Base-by-base conservation (phyloP, 2,888 invertebrate species). In the Anthrax anthrax region DNA sequence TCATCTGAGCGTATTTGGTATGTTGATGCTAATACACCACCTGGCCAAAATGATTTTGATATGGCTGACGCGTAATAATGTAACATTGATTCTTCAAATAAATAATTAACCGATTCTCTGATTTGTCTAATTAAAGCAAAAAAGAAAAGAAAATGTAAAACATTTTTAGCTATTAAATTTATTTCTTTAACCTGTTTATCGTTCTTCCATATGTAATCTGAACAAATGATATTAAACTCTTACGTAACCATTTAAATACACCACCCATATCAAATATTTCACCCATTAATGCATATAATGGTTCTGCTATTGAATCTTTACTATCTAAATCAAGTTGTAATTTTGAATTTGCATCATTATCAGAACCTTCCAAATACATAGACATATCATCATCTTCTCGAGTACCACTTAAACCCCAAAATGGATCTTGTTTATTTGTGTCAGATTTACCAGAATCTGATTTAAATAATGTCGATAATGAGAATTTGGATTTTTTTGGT, bases 261-360 rank as follows among this genome's bases (percentile, higher is more conserved):
- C 91, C 91, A 44, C 85, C 75, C 74, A 90, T 81, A 62, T 92
- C 91, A 62, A 91, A 92, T 54, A 92, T 79, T 71, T 92, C 92
- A 50, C 85, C 85, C 56, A 92, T 74, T 38, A 92, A 70, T 1
- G 81, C 77, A 64, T 91, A 92, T n/a, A 92, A 67, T 0, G 91
- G 91, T 63, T 91, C 90, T 2, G 91, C 91, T 59, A 91, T 86
- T 3, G 86, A 83, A 62, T 92, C 91, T 57, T 84, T 77, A 50
- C 78, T 78, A 56, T 80, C 81, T 18, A 75, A 69, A 40, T 74
- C 66, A 0, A 71, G 60, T 47, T 74, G 62, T 29, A 65, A 51
- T 49, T 64, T 64, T 23, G 58, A 55, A 54, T 64, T 63, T 4
- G 46, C 42, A 17, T 53, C 56, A 6, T 58, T 65, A 2, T 71